Evolutionary conservation across 2,797 vertebrate species (phyloP).

Genomic region (Gymnodraco acuticeps): DNA sequence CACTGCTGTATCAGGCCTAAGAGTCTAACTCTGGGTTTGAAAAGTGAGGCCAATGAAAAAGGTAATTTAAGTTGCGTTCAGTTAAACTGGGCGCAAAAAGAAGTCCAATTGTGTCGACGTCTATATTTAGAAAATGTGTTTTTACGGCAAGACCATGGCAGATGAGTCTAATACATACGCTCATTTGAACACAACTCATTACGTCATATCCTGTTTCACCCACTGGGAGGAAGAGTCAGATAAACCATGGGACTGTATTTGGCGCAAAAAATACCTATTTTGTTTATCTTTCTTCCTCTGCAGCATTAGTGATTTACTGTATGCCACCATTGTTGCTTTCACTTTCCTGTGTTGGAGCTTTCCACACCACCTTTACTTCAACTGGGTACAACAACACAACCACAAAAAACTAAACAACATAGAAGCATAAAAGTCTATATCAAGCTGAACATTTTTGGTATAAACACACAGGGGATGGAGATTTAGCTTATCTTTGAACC

Average conservation of each 20-base stretch:
- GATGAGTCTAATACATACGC: conserved; percentile 38
- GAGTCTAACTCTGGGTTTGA: no score
- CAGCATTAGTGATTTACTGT: no score
- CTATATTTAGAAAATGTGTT: neutral
- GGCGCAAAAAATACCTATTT: neutral
- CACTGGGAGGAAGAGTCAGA: conserved; percentile 30
- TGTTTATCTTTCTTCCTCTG: conserved; percentile 1
- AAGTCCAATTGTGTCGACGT: no score
- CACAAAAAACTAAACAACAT: neutral
- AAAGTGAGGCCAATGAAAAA: no score
- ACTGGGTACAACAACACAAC: neutral
- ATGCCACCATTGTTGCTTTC: conserved; percentile 8
- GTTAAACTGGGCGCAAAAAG: no score
- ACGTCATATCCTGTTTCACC: conserved; percentile 59
- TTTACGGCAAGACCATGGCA: neutral
- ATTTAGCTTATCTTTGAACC: neutral
- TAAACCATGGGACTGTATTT: conserved; percentile 19
- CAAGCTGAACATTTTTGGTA: neutral
- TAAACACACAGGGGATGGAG: neutral
- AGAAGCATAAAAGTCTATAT: neutral
- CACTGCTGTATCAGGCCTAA: neutral
- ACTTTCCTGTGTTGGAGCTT: neutral
- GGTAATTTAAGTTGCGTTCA: no score
- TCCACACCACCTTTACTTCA: neutral
- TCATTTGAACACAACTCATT: conserved; percentile 45